Evolutionary conservation across 1,140 invertebrate species (phyloP).

Genomic region (Caerostris extrusa): DNA sequence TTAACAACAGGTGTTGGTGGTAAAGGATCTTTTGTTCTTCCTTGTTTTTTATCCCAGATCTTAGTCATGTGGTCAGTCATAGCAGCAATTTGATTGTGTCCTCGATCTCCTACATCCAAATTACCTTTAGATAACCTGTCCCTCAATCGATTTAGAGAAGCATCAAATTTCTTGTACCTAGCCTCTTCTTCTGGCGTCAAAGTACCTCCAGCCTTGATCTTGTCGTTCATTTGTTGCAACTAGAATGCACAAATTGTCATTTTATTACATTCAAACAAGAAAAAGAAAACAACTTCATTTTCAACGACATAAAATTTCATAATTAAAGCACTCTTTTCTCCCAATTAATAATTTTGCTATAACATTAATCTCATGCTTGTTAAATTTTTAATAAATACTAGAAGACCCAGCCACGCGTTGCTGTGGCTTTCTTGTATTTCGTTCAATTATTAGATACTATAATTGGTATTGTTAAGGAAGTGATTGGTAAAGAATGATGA

Average conservation of each 20-base stretch:
- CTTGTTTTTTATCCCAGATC: slow-evolving; percentile 74
- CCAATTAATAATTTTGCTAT: no score
- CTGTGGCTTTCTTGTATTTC: no score
- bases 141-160: slow-evolving; percentile 89
- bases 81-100: slow-evolving; percentile 89
- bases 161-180: slow-evolving; percentile 89
- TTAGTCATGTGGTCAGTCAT: slow-evolving; percentile 90
- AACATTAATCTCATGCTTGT: no score
- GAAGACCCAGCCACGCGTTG: no score
- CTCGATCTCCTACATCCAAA: slow-evolving; percentile 86
- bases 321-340: no score
- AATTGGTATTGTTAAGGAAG: no score
- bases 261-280: not conserved
- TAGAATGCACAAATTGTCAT: not conserved
- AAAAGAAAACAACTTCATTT: no score
- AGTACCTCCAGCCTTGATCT: slow-evolving; percentile 54
- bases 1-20: slow-evolving; percentile 56
- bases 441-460: no score
- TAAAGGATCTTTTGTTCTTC: slow-evolving; percentile 53
- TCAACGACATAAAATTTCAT: no score
- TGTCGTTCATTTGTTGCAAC: slow-evolving; percentile 69
- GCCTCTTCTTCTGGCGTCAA: slow-evolving; percentile 80
- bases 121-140: slow-evolving; percentile 91
- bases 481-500: no score
- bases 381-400: no score